Evolutionary conservation across 2,113 vertebrate genomes (phyloP).

Genomic region (Strigops habroptila): DNA sequence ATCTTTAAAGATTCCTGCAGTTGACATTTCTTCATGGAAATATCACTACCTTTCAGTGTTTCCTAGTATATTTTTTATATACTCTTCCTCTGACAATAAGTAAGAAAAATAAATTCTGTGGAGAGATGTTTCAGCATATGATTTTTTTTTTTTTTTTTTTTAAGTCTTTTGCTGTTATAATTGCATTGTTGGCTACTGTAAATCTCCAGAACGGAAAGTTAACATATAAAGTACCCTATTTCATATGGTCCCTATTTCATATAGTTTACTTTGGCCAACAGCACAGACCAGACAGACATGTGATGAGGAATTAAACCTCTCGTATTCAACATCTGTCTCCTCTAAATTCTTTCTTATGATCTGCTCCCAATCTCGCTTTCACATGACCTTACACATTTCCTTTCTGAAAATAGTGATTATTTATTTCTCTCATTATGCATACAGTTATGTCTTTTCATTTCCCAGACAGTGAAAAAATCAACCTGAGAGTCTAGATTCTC

Average conservation of each 20-base stretch:
- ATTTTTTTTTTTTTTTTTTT: background rate
- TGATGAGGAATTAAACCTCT: background rate
- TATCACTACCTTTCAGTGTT: background rate
- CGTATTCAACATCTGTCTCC: background rate
- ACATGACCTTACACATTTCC: background rate
- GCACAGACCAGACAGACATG: rapidly evolving
- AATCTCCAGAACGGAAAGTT: background rate
- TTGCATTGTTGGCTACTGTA: background rate
- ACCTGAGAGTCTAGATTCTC: background rate
- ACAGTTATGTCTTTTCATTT: background rate
- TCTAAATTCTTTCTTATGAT: background rate
- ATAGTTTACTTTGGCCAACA: background rate
- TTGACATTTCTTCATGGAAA: background rate
- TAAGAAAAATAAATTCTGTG: background rate
- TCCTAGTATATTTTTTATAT: background rate
- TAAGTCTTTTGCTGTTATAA: background rate
- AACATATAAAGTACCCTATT: background rate
- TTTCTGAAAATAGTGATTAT: background rate
- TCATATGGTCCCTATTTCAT: background rate
- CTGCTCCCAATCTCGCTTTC: background rate
- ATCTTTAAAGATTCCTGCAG: background rate
- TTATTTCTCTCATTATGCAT: background rate
- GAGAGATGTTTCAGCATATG: background rate
- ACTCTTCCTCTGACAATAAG: background rate
- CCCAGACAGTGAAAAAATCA: background rate